Evolutionary conservation across 2,888 invertebrate species (phyloP).

Genomic region (Chaitophorus viminalis): DNA sequence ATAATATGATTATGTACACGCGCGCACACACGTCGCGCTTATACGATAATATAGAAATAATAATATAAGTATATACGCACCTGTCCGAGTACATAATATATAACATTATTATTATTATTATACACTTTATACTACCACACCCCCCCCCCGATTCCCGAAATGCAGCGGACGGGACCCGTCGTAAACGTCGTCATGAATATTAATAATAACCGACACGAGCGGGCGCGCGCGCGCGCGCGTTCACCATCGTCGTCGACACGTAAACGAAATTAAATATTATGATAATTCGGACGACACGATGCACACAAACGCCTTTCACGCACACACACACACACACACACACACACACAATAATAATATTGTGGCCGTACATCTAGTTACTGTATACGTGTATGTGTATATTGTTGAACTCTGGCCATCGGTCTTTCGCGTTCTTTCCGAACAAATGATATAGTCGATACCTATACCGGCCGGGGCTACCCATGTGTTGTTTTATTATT

Average conservation of each 20-base stretch:
- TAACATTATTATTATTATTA: background rate
- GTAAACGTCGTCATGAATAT: conserved; percentile 54
- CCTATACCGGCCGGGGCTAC: too few species aligned
- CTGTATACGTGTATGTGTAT: too few species aligned
- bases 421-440: background rate
- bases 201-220: conserved; percentile 49
- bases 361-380: too few species aligned
- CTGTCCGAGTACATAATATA: background rate
- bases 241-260: conserved; percentile 2
- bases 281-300: conserved; percentile 7
- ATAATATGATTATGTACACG: too few species aligned
- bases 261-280: conserved; percentile 51
- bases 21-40: background rate
- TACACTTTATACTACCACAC: background rate
- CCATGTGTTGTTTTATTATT: background rate
- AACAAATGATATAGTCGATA: background rate
- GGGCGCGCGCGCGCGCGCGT: conserved; percentile 17
- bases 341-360: too few species aligned
- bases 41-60: conserved; percentile 10
- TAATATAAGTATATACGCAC: conserved; percentile 11
- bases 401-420: background rate
- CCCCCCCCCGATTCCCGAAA: background rate
- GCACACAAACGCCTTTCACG: background rate
- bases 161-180: background rate
- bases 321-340: too few species aligned